A percentile compares a stretch with the other conserved stretches of the same genome.
Conservation (phyloP, 92 coral and sea anemone species). For the Scolanthus callimorphus region DNA sequence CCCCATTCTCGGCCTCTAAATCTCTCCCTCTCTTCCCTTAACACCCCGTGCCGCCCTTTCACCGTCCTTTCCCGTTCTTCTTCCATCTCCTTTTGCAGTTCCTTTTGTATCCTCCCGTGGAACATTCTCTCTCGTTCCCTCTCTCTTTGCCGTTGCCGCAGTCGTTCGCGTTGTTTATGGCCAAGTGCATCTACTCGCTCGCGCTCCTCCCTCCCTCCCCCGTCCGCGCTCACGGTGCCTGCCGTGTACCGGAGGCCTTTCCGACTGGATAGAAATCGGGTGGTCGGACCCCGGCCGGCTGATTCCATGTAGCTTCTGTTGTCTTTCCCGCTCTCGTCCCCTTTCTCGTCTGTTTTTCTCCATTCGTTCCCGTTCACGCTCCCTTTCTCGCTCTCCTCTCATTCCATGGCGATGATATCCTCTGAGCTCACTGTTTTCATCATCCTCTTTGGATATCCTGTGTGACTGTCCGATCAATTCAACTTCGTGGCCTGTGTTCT, state of each 20-base stretch:
- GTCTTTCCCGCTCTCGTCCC: slow-evolving; percentile 7
- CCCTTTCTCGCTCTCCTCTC: not conserved
- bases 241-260: too few relatives aligned
- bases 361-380: not conserved
- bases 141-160: slow-evolving; percentile 31
- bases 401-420: not conserved
- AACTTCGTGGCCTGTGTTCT: too few relatives aligned
- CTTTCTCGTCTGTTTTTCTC: slow-evolving; percentile 1
- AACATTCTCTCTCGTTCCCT: slow-evolving; percentile 40
- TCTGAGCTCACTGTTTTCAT: too few relatives aligned
- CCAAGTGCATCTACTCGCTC: slow-evolving; percentile 23
- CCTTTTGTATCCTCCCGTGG: slow-evolving; percentile 22
- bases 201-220: slow-evolving; percentile 8
- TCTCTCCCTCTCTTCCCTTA: slow-evolving; percentile 56
- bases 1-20: slow-evolving; percentile 56
- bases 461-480: too few relatives aligned
- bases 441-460: too few relatives aligned
- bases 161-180: slow-evolving; percentile 6
- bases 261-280: too few relatives aligned
- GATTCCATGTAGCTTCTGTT: not conserved
- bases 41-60: slow-evolving; percentile 28
- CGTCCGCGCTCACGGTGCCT: slow-evolving; percentile 5
- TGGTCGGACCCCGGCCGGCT: too few relatives aligned
- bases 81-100: slow-evolving; percentile 52
- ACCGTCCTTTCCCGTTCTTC: slow-evolving; percentile 62